These are phyloP conservation scores for Hemaris fuciformis DNA, from an alignment of 2,888 invertebrate species.

Conservation along the genomic window DNA sequence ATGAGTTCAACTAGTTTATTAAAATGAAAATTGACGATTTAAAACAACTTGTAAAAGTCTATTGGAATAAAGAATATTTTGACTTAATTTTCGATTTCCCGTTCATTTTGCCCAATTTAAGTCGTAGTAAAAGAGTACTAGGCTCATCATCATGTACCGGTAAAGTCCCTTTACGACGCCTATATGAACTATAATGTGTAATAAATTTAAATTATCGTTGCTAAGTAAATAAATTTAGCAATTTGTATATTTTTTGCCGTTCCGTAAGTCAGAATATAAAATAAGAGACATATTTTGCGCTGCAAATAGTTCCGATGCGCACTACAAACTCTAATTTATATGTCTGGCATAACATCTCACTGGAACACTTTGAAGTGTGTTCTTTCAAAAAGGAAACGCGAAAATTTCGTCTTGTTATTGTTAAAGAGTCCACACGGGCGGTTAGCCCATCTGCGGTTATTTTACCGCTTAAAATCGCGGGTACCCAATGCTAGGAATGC, in stretches of 20 bases:
- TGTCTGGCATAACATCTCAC: slow-evolving; percentile 40
- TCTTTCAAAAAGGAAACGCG: slow-evolving; percentile 37
- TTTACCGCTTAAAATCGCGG: slow-evolving; percentile 12
- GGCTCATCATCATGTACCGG: no score
- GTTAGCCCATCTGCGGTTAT: slow-evolving; percentile 1
- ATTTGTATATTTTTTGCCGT: not conserved
- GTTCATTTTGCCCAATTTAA: no score
- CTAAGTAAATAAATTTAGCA: not conserved
- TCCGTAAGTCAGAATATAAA: slow-evolving; percentile 2
- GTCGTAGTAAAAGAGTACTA: no score
- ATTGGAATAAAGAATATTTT: no score
- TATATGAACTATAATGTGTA: no score
- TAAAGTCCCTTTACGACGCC: no score
- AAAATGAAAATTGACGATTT: no score
- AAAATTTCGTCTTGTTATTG: slow-evolving; percentile 42
- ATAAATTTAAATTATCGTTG: no score
- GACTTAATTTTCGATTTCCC: no score
- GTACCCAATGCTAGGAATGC: no score
- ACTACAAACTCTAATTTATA: slow-evolving; percentile 40
- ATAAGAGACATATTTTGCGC: slow-evolving; percentile 12
- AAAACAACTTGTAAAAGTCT: no score
- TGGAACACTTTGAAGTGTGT: slow-evolving; percentile 36
- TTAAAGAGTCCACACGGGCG: slow-evolving; percentile 35
- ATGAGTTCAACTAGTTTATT: no score
- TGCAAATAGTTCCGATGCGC: slow-evolving; percentile 16